Conservation (phyloP, 2,797 vertebrate genomes). For the Paramormyrops hopkinsi region DNA sequence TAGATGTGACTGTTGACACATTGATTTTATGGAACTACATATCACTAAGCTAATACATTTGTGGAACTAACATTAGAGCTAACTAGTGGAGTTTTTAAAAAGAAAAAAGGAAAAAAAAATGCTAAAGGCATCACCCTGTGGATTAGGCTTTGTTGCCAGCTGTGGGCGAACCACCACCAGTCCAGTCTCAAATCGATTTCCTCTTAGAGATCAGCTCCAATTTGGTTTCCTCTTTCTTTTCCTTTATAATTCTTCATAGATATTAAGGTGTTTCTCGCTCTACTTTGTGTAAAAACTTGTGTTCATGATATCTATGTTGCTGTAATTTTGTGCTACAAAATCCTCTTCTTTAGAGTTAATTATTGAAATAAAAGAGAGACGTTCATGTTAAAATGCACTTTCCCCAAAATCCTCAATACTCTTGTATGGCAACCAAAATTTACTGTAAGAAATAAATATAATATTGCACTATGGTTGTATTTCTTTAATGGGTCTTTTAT, state of each 20-base stretch:
- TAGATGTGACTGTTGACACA: conserved; percentile 65
- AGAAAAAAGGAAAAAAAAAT: conserved; percentile 44
- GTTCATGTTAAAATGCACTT: conserved; percentile 82
- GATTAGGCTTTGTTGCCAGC: conserved; percentile 56
- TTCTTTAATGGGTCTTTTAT: conserved; percentile 41
- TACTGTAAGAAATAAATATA: conserved; percentile 96
- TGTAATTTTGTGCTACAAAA: conserved; percentile 92
- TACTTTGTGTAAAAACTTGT: conserved; percentile 78
- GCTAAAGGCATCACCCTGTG: conserved; percentile 52
- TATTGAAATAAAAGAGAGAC: conserved; percentile 63
- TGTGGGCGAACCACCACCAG: conserved; percentile 56
- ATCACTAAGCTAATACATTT: conserved; percentile 65
- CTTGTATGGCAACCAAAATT: conserved; percentile 94
- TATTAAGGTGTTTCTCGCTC: conserved; percentile 71
- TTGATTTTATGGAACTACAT: conserved; percentile 57
- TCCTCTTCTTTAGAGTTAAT: conserved; percentile 74
- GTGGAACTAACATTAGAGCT: conserved; percentile 72
- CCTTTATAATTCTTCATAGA: conserved; percentile 58
- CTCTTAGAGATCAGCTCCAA: conserved; percentile 40
- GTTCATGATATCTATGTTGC: conserved; percentile 88
- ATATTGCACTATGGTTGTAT: conserved; percentile 81
- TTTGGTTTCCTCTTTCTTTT: conserved; percentile 39
- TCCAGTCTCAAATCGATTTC: conserved; percentile 40
- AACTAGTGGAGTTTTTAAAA: conserved; percentile 62
- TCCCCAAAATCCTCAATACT: conserved; percentile 71